Conservation (phyloP, 2,797 vertebrate genomes). For the Limosa lapponica region DNA sequence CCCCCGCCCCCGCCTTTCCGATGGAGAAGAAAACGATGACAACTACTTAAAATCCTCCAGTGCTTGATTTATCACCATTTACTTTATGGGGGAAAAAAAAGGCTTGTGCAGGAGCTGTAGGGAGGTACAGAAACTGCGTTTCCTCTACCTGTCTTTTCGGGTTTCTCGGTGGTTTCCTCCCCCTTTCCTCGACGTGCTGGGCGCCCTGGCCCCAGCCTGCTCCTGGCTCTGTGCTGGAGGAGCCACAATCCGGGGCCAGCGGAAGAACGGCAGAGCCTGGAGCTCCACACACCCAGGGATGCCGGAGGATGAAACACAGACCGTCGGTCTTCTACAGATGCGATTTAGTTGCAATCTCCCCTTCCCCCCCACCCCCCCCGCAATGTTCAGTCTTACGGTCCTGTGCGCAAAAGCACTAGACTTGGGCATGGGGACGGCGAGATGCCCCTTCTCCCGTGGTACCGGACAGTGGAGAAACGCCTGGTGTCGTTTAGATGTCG, state of each 20-base stretch:
- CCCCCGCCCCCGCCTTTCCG: neutral
- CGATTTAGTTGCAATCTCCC: neutral
- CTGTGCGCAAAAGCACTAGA: neutral
- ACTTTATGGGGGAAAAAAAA: rapidly evolving
- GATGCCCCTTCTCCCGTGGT: neutral
- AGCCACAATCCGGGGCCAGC: neutral
- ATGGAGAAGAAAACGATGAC: neutral
- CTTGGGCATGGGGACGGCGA: neutral
- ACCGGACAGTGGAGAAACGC: neutral
- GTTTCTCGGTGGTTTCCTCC: neutral
- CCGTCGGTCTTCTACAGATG: neutral
- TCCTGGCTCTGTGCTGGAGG: neutral
- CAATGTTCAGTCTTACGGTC: neutral
- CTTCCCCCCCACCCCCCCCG: rapidly evolving
- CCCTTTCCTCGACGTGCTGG: neutral
- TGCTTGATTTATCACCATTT: neutral
- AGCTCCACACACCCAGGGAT: rapidly evolving
- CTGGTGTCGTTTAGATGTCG: neutral
- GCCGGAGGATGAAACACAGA: neutral
- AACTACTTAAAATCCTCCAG: neutral
- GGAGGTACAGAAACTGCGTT: neutral
- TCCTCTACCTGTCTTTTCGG: neutral
- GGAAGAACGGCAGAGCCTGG: neutral
- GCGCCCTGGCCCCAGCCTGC: neutral
- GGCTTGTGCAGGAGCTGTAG: neutral